Evolutionary conservation across 2,888 invertebrate species (phyloP).

Genomic region (Synanthedon vespiformis): DNA sequence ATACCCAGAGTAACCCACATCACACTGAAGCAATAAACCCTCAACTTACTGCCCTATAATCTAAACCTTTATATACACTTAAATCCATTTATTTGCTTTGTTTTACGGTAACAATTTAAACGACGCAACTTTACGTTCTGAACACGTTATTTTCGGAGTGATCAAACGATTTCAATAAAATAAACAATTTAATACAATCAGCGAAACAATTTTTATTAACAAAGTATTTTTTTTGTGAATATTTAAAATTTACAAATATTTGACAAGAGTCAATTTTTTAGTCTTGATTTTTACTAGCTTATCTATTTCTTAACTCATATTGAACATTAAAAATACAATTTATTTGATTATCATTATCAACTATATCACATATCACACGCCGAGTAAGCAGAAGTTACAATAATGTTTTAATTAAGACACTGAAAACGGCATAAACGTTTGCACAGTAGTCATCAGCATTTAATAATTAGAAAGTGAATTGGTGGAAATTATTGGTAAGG

Average conservation of each 20-base stretch:
- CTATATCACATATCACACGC: too few relatives aligned
- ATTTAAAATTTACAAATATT: too few relatives aligned
- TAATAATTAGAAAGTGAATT: constrained; percentile 14
- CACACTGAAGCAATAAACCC: constrained; percentile 24
- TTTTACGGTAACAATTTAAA: constrained; percentile 8
- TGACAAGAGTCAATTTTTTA: too few relatives aligned
- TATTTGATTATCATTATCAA: too few relatives aligned
- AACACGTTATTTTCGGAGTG: constrained; percentile 9
- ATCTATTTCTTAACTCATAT: too few relatives aligned
- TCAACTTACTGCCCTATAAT: constrained; percentile 19
- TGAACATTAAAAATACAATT: too few relatives aligned
- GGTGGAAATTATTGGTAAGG: constrained; percentile 15
- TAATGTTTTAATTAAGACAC: too few relatives aligned
- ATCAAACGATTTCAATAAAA: constrained; percentile 7
- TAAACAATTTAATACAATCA: background rate
- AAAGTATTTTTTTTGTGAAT: too few relatives aligned
- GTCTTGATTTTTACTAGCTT: too few relatives aligned
- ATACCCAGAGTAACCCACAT: constrained; percentile 20
- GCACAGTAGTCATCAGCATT: background rate
- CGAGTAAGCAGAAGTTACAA: too few relatives aligned
- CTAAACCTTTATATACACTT: constrained; percentile 17
- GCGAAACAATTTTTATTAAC: too few relatives aligned
- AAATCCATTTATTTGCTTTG: constrained; percentile 14
- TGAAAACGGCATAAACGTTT: too few relatives aligned
- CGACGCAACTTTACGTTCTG: constrained; percentile 2